Evolutionary conservation across 2,888 invertebrate genomes (phyloP).

Genomic region (Timema podura): DNA sequence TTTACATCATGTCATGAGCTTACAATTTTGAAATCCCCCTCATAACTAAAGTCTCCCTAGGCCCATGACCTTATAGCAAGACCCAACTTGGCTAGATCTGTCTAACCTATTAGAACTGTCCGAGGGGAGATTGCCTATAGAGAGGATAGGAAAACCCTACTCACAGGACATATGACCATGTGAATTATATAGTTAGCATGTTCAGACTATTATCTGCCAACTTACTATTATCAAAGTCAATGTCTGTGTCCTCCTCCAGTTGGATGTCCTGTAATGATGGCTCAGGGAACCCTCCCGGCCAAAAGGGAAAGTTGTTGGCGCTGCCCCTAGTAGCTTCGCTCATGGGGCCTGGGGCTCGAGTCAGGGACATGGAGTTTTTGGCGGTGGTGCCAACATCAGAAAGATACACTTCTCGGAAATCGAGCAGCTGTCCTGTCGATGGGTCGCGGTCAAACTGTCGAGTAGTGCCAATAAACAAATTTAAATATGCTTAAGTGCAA

Average conservation of each 20-base stretch:
- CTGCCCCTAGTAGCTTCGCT: constrained; percentile 69
- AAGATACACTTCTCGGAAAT: constrained; percentile 58
- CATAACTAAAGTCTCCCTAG: too few species aligned
- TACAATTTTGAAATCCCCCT: too few species aligned
- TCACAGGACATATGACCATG: not conserved
- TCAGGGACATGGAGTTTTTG: constrained; percentile 74
- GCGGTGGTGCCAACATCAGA: constrained; percentile 60
- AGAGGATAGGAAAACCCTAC: too few species aligned
- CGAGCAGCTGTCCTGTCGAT: constrained; percentile 68
- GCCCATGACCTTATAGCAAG: too few species aligned
- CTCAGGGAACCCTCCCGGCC: constrained; percentile 75
- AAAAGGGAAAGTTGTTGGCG: constrained; percentile 77
- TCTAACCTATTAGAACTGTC: too few species aligned
- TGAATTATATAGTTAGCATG: not conserved
- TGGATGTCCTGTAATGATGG: constrained; percentile 42
- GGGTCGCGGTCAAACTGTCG: constrained; percentile 66
- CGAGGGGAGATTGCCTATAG: too few species aligned
- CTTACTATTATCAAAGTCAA: constrained; percentile 43
- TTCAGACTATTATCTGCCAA: too few species aligned
- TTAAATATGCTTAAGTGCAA: too few species aligned
- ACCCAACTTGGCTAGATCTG: too few species aligned
- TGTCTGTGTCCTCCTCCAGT: constrained; percentile 31
- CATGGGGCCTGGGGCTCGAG: constrained; percentile 69
- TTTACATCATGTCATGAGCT: too few species aligned
- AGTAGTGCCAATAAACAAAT: not conserved